phyloP scores from a whole-genome alignment of 2,113 vertebrate genomes.

The Campylomormyrus numenius region DNA sequence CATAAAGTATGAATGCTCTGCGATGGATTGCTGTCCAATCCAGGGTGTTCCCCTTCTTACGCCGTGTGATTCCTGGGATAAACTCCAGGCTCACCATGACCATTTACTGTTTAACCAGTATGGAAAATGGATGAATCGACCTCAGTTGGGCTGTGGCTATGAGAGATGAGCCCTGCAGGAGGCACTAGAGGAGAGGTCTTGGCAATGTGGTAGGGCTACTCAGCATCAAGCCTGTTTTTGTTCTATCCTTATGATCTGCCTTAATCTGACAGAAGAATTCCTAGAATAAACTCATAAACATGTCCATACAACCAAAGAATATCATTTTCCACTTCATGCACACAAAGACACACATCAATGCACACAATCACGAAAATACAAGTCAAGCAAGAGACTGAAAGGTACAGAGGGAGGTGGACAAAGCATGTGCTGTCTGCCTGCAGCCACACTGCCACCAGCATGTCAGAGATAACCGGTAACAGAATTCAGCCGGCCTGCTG shows the following conservation, averaged over 20 bases:
- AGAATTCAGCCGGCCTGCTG: background rate
- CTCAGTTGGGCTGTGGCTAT: background rate
- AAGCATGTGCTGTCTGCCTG: background rate
- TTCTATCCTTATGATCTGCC: background rate
- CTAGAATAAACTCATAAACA: background rate
- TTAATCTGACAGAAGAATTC: background rate
- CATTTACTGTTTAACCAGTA: background rate
- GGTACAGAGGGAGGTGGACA: background rate
- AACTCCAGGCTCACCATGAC: background rate
- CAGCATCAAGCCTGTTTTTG: background rate
- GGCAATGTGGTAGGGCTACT: background rate
- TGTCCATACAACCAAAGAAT: background rate
- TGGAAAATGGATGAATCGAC: background rate
- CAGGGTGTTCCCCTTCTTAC: background rate
- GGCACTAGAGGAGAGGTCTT: background rate
- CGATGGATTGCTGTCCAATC: background rate
- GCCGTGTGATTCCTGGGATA: background rate
- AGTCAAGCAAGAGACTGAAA: background rate
- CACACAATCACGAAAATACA: background rate
- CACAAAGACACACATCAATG: background rate
- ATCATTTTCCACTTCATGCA: background rate
- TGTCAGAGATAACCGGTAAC: background rate
- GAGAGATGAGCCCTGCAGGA: background rate
- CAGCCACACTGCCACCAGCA: background rate
- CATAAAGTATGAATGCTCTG: background rate